Evolutionary conservation across 2,888 invertebrate species (phyloP), one percentile per base, ranked within the genome.

Genomic region (Macrophya annulata): DNA sequence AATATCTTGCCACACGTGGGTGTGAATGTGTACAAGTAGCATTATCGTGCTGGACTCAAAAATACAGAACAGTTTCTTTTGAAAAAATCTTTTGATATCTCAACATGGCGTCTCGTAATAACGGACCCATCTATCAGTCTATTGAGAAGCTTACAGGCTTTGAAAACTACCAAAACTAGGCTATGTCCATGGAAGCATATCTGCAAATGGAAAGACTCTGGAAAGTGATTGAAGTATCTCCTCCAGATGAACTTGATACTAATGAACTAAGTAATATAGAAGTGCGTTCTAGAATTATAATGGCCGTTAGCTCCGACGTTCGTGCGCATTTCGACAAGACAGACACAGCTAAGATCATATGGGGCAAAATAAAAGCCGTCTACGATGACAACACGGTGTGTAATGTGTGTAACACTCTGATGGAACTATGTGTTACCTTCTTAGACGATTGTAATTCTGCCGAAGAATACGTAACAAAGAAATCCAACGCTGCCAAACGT

Each of bases 271-370:
- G 12, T 72, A 72, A 72, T 17, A 72, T 72, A 12, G 72, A 72
- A 4, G 72, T 72, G 17, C 72, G 72, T 17, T 72, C 40, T 3
- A 72, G 72, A 72, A 72, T 72, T 3, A 72, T 72, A 8, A 43
- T 72, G 72, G n/a, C 72, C 72, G 72, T 72, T 43, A 72, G 40
- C 12, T n/a, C 72, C 12, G 72, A 72, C 17, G 72, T 72, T 72
- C 72, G 72, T 8, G 43, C 72, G 2, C 72, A 72, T 4, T 72
- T 72, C 43, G 40, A 72, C 3, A 72, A 72, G 9, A 43, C 72
- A 9, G 72, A 72, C 43, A 43, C 15, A 2, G 72, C 45, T 0
- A 72, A 72, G 15, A 6, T 43, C 17, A 72, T 72, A 4, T 74
- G 74, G 74, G 74, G 45, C 2, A 74, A 74, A 21, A 21, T 74